Evolutionary conservation across 1,140 invertebrate species (phyloP).

Genomic region (Psilanteris sp.): DNA sequence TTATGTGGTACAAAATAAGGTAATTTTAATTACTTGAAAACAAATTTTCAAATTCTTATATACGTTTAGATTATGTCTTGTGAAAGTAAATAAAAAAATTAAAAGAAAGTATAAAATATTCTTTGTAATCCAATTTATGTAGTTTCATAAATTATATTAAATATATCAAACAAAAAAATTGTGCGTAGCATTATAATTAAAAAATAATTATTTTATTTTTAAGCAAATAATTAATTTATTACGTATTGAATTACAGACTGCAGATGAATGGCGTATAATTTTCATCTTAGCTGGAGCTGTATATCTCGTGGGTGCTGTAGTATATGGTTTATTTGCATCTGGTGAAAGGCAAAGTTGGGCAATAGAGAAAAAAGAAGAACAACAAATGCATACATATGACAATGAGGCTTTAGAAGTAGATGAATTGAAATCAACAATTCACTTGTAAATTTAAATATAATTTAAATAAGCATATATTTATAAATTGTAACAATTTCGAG

Average conservation of each 20-base stretch:
- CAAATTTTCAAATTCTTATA: too few species aligned
- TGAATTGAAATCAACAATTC: slow-evolving; percentile 59
- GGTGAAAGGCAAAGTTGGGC: slow-evolving; percentile 91
- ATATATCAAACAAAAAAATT: too few species aligned
- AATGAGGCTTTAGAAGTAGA: slow-evolving; percentile 74
- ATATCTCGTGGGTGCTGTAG: slow-evolving; percentile 87
- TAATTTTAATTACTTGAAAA: slow-evolving; percentile 68
- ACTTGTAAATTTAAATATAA: slow-evolving; percentile 17
- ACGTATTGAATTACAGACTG: slow-evolving; percentile 81
- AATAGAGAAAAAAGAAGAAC: slow-evolving; percentile 74
- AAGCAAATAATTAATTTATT: too few species aligned
- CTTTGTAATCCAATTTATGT: too few species aligned
- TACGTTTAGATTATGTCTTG: too few species aligned
- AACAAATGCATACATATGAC: slow-evolving; percentile 66
- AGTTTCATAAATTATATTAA: too few species aligned
- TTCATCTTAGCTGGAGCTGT: slow-evolving; percentile 90
- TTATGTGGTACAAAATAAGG: slow-evolving; percentile 86
- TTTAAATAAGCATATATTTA: slow-evolving; percentile 2
- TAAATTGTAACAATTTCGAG: too few species aligned
- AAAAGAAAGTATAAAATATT: too few species aligned
- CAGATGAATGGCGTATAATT: slow-evolving; percentile 89
- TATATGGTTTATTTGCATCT: slow-evolving; percentile 90
- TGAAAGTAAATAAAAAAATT: too few species aligned
- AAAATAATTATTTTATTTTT: too few species aligned
- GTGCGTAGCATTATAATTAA: slow-evolving; percentile 8